Base-by-base conservation (phyloP, 2,888 invertebrate species). In the Andrena chrysosceles region DNA sequence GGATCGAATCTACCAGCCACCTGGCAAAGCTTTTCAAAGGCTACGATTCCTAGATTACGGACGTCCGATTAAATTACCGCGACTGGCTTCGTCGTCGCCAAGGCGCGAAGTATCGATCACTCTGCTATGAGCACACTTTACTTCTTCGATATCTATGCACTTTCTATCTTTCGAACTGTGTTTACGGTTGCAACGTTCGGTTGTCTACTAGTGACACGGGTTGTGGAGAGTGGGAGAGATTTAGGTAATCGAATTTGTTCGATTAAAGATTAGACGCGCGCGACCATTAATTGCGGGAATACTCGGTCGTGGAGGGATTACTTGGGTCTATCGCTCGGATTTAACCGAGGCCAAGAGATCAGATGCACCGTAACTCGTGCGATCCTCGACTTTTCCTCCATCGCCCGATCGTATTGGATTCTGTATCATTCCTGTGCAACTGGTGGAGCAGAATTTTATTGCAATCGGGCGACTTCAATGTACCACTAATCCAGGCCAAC, bases 11-110 rank as follows among this genome's bases (percentile, higher is more conserved):
- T 62, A 77, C 62, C 67, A 77, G 81, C 76, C 79, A 76, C 52
- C 73, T 74, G 75, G 77, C 85, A 87, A 42, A 77, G 77, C 75
- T 78, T 83, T 83, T 83, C 66, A 81, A 83, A 83, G 77, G 81
- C 86, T 77, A 81, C 87, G 88, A 89, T 87, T 89, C 81, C 85
- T 68, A 82, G 87, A 91, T 89, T 90, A 88, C 87, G 89, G 83
- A 83, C 85, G 90, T 89, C 87, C 90, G 90, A 91, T 91, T 89
- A 89, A 91, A 91, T 92, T 89, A 91, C 82, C 82, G 67, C 74
- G 77, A 31, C 35, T 69, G 71, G 69, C 64, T 73, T 66, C 20
- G 68, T 62, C 68, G 33, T 54, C 67, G 79, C 49, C 48, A 31
- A 33, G 60, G 78, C 66, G 79, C 62, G 66, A 86, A 63, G 68